phyloP scores from a whole-genome alignment of 2,888 invertebrate genomes.

The Pristionchus exspectatus region DNA sequence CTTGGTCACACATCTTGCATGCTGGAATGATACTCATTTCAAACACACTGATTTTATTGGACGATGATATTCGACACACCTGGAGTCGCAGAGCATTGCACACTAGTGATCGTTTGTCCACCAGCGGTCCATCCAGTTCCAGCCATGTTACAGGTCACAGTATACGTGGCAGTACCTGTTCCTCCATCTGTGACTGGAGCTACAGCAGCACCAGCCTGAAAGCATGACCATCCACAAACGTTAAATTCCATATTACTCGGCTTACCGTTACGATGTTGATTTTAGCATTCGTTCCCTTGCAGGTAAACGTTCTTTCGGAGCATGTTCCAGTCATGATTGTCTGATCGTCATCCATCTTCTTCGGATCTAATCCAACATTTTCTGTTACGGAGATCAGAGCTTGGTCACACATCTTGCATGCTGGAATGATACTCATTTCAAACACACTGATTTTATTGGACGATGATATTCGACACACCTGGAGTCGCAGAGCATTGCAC shows the following conservation, averaged over 20 bases:
- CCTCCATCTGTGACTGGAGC: neutral
- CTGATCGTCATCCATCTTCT: neutral
- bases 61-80: no score
- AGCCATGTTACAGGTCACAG: neutral
- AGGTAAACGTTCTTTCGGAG: no score
- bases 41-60: no score
- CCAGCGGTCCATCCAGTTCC: neutral
- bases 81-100: neutral
- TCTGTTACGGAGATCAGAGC: neutral
- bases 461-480: no score
- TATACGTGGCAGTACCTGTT: neutral
- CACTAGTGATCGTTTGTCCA: neutral
- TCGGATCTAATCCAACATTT: neutral
- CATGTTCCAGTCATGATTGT: neutral
- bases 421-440: neutral
- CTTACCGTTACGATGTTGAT: no score
- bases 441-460: no score
- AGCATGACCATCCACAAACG: no score
- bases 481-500: neutral
- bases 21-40: no score
- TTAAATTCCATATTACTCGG: no score
- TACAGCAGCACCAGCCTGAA: no score
- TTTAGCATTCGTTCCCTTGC: no score
- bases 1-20: no score
- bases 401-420: neutral